Evolutionary conservation across 92 coral and sea anemone genomes (phyloP), one percentile per base, ranked within the genome.

Genomic region (Palythoa heliodiscus): DNA sequence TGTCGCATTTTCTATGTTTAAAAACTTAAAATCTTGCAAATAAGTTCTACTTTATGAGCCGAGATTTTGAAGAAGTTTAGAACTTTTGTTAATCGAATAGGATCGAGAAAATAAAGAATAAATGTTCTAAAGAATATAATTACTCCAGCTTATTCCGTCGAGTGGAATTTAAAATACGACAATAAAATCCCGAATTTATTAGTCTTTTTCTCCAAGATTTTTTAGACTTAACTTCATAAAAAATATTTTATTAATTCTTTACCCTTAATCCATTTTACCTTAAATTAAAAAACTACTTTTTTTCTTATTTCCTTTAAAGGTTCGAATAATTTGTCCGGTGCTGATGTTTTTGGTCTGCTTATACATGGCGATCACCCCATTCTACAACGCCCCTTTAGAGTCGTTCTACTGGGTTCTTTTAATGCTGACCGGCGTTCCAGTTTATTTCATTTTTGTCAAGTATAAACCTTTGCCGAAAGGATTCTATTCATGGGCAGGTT

Each of bases 341-440:
- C 53, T 87, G 24, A 69, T 87, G 43, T 55, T 70, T 22, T 19
- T 87, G 7, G 80, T 79, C 17, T 84, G 80, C 7, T 20, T 71
- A 0, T 87, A 87, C 57, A 25, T 87, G 86, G 39, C 57, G 15
- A 15, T 87, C 19, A 78, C 89, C 7, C 89, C 89, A 61, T 79
- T 87, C 38, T 77, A 55, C 54, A 67, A 79, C 16, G 83, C 71
- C 40, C 89, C 89, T 15, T 75, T 87, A 47, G 74, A 70, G 5
- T 57, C 89, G 11, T 87, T 87, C 82, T 87, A 78, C 69, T 87
- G 89, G 57, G 29, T 87, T 13, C 70, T 87, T 17, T 87, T 79
- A 52, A 87, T 87, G 2, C 35, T 71, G 7, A 52, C 82, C 63
- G 89, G 86, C 17, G 55, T 87, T 48, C 89, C 89, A 40, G 86